A percentile compares a stretch with the other conserved stretches of the same genome.
These are phyloP conservation scores for Acanthacorydalis orientalis DNA, from an alignment of 2,888 invertebrate species.

Conservation along the genomic window DNA sequence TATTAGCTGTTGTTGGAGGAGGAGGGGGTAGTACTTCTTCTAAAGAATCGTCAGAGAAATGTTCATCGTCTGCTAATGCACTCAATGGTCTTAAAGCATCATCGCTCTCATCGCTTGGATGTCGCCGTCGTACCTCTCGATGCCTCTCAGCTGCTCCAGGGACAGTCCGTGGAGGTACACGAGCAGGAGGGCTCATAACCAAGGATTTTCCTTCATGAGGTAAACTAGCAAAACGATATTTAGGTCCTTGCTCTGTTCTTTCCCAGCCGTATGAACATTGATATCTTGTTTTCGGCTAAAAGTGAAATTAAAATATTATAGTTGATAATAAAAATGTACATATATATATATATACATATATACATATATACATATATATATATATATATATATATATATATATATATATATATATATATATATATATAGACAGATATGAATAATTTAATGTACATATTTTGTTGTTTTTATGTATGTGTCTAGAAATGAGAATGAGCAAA, in stretches of 20 bases:
- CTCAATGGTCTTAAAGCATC: constrained; percentile 21
- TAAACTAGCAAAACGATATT: constrained; percentile 48
- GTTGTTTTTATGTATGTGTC: too few species aligned
- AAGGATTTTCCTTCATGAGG: constrained; percentile 32
- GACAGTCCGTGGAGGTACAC: constrained; percentile 49
- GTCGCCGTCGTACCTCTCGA: constrained; percentile 53
- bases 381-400: too few species aligned
- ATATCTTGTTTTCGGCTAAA: constrained; percentile 58
- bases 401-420: too few species aligned
- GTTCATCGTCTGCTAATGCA: constrained; percentile 35
- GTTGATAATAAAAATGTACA: not conserved
- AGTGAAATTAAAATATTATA: constrained; percentile 13
- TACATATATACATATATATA: too few species aligned
- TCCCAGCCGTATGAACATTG: constrained; percentile 63
- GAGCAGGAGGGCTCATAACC: constrained; percentile 14
- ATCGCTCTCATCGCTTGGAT: constrained; percentile 17
- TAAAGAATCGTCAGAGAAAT: constrained; percentile 71
- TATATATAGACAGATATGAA: too few species aligned
- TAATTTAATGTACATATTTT: too few species aligned
- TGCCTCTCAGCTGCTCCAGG: constrained; percentile 58
- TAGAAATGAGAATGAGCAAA: too few species aligned
- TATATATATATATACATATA: too few species aligned
- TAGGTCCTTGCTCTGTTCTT: constrained; percentile 30
- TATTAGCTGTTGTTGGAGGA: constrained; percentile 19
- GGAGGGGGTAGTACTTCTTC: constrained; percentile 59